These are phyloP conservation scores for Gymnoscopelus braueri DNA, from an alignment of 2,797 vertebrate genomes.

Conservation along the genomic window DNA sequence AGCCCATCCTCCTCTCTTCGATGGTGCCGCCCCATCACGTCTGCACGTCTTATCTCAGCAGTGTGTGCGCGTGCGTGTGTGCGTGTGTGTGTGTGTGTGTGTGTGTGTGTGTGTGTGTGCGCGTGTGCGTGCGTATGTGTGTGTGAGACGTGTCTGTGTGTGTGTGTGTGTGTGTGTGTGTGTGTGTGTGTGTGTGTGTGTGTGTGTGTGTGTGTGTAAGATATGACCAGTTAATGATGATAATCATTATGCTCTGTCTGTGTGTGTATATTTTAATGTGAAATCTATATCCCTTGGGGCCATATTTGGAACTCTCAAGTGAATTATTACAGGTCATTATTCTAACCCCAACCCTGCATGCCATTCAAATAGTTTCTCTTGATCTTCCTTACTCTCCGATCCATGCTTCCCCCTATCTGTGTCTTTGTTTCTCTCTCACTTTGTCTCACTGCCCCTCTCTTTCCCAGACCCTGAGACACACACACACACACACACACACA, in stretches of 20 bases:
- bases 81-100: slow-evolving; percentile 12
- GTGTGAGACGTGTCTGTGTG: neutral
- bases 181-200: neutral
- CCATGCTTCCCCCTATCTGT: neutral
- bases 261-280: neutral
- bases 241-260: slow-evolving; percentile 1
- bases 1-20: too few species aligned
- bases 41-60: neutral
- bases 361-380: too few species aligned
- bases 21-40: too few species aligned
- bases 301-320: slow-evolving; percentile 44
- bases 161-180: too few species aligned
- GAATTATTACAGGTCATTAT: slow-evolving; percentile 32
- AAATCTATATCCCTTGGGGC: slow-evolving; percentile 35
- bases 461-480: too few species aligned
- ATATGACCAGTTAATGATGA: neutral
- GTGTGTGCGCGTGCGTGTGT: neutral
- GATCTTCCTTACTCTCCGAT: neutral
- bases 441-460: neutral
- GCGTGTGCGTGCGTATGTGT: too few species aligned
- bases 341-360: neutral
- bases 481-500: too few species aligned
- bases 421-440: neutral
- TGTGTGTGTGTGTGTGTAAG: neutral
- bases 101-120: neutral